These are phyloP conservation scores for Spialia ferax DNA, from an alignment of 2,888 invertebrate genomes.

Conservation along the genomic window DNA sequence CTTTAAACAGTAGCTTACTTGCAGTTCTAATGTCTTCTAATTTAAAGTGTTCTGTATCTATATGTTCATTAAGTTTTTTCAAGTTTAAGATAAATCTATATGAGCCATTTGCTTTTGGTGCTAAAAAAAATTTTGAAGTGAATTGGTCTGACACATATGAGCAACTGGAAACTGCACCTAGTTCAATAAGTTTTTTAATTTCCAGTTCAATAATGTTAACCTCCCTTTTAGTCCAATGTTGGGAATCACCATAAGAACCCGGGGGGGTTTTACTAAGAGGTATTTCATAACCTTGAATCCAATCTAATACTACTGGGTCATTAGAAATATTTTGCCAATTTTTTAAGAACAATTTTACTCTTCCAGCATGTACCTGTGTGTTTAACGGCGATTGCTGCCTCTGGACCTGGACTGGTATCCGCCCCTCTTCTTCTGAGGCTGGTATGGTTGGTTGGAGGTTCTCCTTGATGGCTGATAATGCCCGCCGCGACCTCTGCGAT, in stretches of 20 bases:
- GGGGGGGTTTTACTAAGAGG: background rate
- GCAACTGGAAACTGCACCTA: background rate
- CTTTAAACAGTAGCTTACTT: background rate
- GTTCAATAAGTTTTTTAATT: background rate
- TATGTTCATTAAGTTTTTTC: background rate
- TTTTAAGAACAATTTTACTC: background rate
- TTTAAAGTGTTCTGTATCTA: background rate
- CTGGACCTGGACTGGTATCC: background rate
- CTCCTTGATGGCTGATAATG: background rate
- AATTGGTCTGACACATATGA: background rate
- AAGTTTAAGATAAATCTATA: background rate
- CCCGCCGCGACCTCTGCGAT: background rate
- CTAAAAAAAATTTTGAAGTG: background rate
- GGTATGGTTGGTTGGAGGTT: background rate
- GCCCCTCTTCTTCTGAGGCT: background rate
- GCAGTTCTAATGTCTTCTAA: background rate
- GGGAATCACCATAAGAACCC: background rate
- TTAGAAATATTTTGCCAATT: background rate
- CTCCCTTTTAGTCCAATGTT: background rate
- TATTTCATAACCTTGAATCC: background rate
- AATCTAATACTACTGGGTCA: background rate
- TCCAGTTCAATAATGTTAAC: background rate
- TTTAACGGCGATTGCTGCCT: background rate
- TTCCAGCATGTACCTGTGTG: background rate
- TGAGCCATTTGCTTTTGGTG: background rate